Conservation (phyloP, 2,888 invertebrate genomes). For the Morpho helenor region DNA sequence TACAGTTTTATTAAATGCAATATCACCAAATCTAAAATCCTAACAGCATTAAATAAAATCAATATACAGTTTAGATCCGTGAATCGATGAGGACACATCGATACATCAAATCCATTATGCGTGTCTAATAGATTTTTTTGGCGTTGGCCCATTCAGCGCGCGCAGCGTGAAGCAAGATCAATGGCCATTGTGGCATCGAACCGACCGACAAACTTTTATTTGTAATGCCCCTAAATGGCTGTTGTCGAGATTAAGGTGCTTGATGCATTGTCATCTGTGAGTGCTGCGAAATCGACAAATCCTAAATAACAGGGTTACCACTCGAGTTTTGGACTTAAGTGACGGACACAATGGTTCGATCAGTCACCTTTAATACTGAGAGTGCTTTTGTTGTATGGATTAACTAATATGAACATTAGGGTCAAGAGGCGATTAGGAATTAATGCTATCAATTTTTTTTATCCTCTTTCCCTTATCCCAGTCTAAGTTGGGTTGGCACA, state of each 20-base stretch:
- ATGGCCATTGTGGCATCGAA: constrained; percentile 67
- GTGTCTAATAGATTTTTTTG: constrained; percentile 76
- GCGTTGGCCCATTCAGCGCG: constrained; percentile 66
- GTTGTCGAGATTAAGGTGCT: constrained; percentile 72
- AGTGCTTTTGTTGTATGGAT: constrained; percentile 6
- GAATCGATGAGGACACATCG: constrained; percentile 50
- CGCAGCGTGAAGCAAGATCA: constrained; percentile 72
- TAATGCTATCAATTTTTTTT: no score
- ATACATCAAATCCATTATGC: constrained; percentile 65
- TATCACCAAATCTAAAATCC: neutral
- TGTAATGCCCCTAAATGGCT: constrained; percentile 75
- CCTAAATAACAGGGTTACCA: constrained; percentile 28
- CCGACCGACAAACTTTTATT: constrained; percentile 71
- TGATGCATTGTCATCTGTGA: constrained; percentile 60
- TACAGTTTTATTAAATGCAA: no score
- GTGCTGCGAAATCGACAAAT: constrained; percentile 51
- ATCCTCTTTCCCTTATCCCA: no score
- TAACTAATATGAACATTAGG: constrained; percentile 1
- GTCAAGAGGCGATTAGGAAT: neutral
- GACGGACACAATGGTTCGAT: constrained; percentile 1
- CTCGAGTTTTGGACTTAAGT: constrained; percentile 1
- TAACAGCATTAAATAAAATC: constrained; percentile 26
- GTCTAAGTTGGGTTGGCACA: no score
- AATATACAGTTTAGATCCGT: constrained; percentile 30
- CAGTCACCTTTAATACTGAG: constrained; percentile 8